phyloP scores from a whole-genome alignment of 2,113 vertebrate species.

The Mobula hypostoma region DNA sequence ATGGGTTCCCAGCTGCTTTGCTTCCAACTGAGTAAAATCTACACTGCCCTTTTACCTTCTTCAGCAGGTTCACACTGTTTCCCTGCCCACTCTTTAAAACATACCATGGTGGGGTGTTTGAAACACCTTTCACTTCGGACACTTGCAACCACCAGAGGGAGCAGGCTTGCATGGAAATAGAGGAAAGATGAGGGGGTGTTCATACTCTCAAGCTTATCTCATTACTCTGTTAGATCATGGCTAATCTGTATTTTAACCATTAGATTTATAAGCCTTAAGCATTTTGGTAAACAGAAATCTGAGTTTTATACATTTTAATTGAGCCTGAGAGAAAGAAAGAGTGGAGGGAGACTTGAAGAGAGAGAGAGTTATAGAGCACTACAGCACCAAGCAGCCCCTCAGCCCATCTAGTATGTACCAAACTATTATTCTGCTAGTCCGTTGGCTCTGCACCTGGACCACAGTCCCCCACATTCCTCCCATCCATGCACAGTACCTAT shows the following conservation, averaged over 20 bases:
- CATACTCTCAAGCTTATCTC: neutral
- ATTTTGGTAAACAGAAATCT: neutral
- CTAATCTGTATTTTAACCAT: neutral
- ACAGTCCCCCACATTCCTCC: too few relatives aligned
- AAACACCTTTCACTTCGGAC: neutral
- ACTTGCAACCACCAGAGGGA: neutral
- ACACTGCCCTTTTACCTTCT: neutral
- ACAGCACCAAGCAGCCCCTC: too few relatives aligned
- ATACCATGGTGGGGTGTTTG: neutral
- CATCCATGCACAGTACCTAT: too few relatives aligned
- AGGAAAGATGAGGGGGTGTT: neutral
- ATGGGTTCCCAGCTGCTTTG: neutral
- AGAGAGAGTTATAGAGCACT: too few relatives aligned
- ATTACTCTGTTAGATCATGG: neutral
- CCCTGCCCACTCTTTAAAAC: neutral
- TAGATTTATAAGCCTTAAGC: neutral
- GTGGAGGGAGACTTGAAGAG: too few relatives aligned
- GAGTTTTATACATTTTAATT: neutral
- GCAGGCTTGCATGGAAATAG: neutral
- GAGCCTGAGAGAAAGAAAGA: neutral
- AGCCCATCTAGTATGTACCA: too few relatives aligned
- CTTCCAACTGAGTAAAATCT: neutral
- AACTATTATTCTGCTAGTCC: too few relatives aligned
- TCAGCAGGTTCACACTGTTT: neutral
- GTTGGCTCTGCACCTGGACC: too few relatives aligned